Conservation (phyloP, 2,888 invertebrate genomes). For the Raillietiella orientalis region DNA sequence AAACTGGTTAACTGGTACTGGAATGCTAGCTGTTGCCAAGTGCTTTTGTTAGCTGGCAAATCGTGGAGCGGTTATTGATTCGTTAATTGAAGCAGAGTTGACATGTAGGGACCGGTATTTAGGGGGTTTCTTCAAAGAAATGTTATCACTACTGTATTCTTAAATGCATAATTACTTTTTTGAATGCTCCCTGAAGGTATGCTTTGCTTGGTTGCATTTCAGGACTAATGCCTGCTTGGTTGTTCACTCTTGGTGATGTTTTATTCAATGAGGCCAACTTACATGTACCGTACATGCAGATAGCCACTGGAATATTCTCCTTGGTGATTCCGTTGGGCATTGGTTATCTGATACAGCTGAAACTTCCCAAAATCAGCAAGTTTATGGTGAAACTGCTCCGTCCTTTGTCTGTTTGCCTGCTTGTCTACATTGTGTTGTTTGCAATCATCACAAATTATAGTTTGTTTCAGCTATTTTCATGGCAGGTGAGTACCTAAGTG, state of each 20-base stretch:
- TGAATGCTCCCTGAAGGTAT: too few species aligned
- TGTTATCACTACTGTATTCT: constrained; percentile 3
- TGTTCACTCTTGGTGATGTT: constrained; percentile 43
- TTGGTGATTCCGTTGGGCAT: constrained; percentile 40
- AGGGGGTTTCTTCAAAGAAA: too few species aligned
- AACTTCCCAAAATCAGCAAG: constrained; percentile 27
- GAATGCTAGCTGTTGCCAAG: too few species aligned
- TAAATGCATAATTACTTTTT: constrained; percentile 4
- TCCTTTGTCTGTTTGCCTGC: constrained; percentile 40
- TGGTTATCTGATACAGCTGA: constrained; percentile 29
- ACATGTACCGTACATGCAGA: constrained; percentile 38
- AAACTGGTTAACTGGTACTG: too few species aligned
- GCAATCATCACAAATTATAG: constrained; percentile 65
- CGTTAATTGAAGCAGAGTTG: too few species aligned
- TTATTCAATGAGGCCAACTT: constrained; percentile 38
- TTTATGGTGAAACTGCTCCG: constrained; percentile 47
- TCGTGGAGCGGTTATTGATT: too few species aligned
- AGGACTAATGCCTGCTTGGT: constrained; percentile 67
- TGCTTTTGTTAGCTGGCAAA: too few species aligned
- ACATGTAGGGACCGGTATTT: too few species aligned
- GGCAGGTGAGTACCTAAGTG: constrained; percentile 35
- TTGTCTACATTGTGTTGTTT: constrained; percentile 51
- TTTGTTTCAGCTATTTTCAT: constrained; percentile 54
- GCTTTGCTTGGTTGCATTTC: constrained; percentile 10
- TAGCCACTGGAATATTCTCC: constrained; percentile 34